Evolutionary conservation across 2,113 vertebrate species (phyloP), one percentile per base, ranked within the genome.

Genomic region (Neodon shergylaensis): DNA sequence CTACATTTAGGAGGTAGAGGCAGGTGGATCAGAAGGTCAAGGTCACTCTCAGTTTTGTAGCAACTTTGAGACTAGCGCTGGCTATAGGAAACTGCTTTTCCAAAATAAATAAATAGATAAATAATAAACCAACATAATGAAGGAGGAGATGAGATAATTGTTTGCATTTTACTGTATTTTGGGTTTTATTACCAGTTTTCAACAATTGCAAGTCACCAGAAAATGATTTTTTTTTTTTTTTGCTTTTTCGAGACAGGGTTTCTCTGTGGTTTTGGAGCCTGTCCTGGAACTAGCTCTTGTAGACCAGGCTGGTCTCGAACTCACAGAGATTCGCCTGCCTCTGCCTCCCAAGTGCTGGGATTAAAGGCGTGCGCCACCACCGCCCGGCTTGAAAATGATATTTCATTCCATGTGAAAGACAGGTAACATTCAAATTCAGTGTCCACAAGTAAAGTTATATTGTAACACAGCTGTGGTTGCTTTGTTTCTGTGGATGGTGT

Each of bases 381-480:
- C n/a, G n/a, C n/a, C n/a, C n/a, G n/a, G n/a, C n/a, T n/a, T n/a
- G 9, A 65, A 65, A 84, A 61, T 44, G 72, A 87, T 31, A 74
- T 95, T 92, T 83, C 24, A 21, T 28, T 63, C 61, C 7, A 14
- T 7, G 24, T 42, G 89, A 39, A 85, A 77, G 78, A 91, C 19
- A 76, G 8, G 47, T 93, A 24, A 28, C 86, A 73, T 90, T 93
- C 36, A 28, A 65, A 88, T 47, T 90, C 58, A 28, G 22, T 31
- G 16, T 82, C 39, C 47, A 68, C 26, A 84, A 72, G 95, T 68
- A 92, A 94, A 96, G 66, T 58, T 93, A 86, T 90, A 90, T 86
- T 79, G 39, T 65, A 52, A 82, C 47, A 63, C n/a, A 88, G 70
- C 26, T 44, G 12, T 39, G 63, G 28, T 22, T 14, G 8, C 31